These are phyloP conservation scores for Drosophila persimilis DNA, from an alignment of 1,140 invertebrate species.

Conservation along the genomic window DNA sequence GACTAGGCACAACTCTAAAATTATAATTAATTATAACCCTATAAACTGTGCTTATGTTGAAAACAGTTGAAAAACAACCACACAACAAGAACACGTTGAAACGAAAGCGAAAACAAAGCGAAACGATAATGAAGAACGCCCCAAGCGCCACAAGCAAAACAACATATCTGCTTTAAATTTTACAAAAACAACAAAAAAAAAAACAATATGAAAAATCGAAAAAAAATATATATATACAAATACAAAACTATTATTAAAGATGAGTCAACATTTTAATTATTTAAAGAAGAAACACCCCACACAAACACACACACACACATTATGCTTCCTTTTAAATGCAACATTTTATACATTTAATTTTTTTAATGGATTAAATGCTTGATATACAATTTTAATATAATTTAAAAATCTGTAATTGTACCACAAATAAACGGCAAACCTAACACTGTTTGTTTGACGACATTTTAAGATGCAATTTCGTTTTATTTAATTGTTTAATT, in stretches of 20 bases:
- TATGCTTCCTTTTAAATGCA: constrained; percentile 80
- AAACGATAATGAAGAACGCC: constrained; percentile 36
- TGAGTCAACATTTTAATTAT: constrained; percentile 64
- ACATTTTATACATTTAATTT: constrained; percentile 75
- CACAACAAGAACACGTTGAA: constrained; percentile 47
- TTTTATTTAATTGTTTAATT: constrained; percentile 39
- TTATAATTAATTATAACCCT: constrained; percentile 64
- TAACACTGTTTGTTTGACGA: constrained; percentile 50
- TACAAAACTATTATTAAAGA: constrained; percentile 51
- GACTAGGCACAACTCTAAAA: constrained; percentile 76
- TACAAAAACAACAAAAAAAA: constrained; percentile 44
- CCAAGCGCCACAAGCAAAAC: constrained; percentile 76
- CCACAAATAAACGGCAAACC: constrained; percentile 71
- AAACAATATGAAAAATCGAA: constrained; percentile 19
- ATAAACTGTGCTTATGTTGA: constrained; percentile 75
- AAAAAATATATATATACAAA: constrained; percentile 19
- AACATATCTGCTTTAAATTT: constrained; percentile 81
- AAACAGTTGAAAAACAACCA: constrained; percentile 41
- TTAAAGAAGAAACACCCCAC: constrained; percentile 26
- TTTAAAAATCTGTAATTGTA: constrained; percentile 62
- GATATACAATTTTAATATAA: constrained; percentile 64
- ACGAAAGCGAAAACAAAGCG: constrained; percentile 40
- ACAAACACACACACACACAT: constrained; percentile 59
- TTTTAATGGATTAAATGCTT: constrained; percentile 56
- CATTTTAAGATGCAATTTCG: constrained; percentile 43